These are phyloP conservation scores for Drosophila lowei DNA, from an alignment of 1,140 invertebrate species.

Conservation along the genomic window DNA sequence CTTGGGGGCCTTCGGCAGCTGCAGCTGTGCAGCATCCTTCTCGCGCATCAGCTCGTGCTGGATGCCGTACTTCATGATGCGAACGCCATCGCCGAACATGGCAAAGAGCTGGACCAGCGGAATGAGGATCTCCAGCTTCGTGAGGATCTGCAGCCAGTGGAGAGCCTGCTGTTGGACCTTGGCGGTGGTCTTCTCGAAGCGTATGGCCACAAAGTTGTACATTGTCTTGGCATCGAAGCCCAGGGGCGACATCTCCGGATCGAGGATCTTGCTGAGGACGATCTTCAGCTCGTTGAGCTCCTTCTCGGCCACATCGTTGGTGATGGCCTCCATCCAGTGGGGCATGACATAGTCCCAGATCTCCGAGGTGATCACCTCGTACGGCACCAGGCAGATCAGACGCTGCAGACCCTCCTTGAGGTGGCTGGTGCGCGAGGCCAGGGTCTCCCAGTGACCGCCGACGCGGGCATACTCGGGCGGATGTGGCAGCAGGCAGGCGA, in stretches of 20 bases:
- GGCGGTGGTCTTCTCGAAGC: conserved; percentile 93
- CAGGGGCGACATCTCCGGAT: conserved; percentile 97
- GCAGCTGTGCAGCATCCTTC: conserved; percentile 71
- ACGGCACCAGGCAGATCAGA: conserved; percentile 97
- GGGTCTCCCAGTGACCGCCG: conserved; percentile 97
- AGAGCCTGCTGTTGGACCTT: conserved; percentile 96
- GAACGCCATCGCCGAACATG: conserved; percentile 94
- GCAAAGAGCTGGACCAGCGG: conserved; percentile 93
- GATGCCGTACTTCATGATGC: conserved; percentile 86
- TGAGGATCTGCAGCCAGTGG: conserved; percentile 97
- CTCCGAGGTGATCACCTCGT: conserved; percentile 97
- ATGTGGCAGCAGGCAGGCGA: conserved; percentile 93
- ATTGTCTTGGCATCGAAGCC: conserved; percentile 97
- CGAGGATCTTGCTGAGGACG: conserved; percentile 97
- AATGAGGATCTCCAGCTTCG: conserved; percentile 94
- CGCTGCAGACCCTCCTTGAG: conserved; percentile 96
- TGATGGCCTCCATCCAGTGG: conserved; percentile 98
- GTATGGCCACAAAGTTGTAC: conserved; percentile 95
- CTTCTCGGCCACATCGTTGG: conserved; percentile 96
- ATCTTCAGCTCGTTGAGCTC: conserved; percentile 96
- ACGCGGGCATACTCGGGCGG: conserved; percentile 87
- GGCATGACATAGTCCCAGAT: conserved; percentile 99
- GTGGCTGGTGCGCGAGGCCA: conserved; percentile 95
- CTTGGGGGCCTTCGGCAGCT: conserved; percentile 82
- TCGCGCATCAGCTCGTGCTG: conserved; percentile 83